These are phyloP conservation scores for Myotis findleyi DNA, from an alignment of 2,797 vertebrate species.

Conservation along the genomic window DNA sequence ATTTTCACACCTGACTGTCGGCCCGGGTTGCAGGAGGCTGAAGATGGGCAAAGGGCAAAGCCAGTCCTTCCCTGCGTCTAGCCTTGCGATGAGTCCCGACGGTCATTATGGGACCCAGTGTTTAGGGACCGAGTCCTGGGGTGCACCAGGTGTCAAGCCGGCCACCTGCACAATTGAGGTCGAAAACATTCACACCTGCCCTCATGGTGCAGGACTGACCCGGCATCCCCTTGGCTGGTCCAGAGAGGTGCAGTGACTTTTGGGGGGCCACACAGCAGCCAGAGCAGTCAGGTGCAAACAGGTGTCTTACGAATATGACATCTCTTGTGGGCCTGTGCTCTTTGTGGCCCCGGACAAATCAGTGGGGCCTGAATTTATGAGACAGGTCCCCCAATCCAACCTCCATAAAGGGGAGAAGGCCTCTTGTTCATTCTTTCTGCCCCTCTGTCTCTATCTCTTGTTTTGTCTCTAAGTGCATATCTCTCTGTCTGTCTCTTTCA, in stretches of 20 bases:
- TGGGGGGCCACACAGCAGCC: background rate
- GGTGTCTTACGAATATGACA: rapidly evolving
- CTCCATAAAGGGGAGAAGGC: background rate
- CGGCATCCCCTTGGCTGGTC: background rate
- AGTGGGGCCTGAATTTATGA: background rate
- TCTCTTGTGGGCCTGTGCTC: background rate
- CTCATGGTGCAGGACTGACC: background rate
- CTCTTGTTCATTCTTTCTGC: background rate
- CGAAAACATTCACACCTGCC: background rate
- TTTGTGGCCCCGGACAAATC: background rate
- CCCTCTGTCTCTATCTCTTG: background rate
- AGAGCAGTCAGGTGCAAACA: background rate
- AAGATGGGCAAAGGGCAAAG: background rate
- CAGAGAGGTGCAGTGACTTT: background rate
- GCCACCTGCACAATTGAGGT: rapidly evolving
- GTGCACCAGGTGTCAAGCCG: background rate
- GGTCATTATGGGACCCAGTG: background rate
- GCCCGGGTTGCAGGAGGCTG: background rate
- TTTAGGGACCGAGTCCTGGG: background rate
- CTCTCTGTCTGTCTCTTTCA: background rate
- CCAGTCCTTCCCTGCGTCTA: background rate
- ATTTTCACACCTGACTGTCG: background rate
- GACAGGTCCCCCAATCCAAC: background rate
- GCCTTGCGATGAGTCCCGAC: background rate
- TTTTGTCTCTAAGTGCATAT: background rate